Conservation (phyloP, 2,113 vertebrate genomes). For the Zingel zingel region DNA sequence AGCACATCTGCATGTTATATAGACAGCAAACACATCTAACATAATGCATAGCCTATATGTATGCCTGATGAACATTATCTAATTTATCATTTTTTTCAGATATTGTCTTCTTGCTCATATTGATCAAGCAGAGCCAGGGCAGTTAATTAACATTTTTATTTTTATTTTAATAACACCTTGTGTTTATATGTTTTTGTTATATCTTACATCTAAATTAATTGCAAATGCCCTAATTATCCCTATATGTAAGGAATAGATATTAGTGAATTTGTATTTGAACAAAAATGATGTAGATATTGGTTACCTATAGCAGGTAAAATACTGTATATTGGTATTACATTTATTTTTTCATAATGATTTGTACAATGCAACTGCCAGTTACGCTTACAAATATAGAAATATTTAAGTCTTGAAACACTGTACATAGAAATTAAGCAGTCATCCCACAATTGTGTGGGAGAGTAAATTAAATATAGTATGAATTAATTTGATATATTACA, state of each 20-base stretch:
- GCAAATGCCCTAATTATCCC: neutral
- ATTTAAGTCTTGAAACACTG: neutral
- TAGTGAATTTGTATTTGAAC: neutral
- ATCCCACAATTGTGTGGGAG: neutral
- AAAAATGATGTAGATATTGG: neutral
- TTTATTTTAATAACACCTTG: neutral
- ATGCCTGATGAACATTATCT: neutral
- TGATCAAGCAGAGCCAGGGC: neutral
- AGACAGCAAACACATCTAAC: neutral
- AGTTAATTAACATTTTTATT: neutral
- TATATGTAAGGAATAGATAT: neutral
- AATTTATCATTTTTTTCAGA: neutral
- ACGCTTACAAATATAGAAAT: neutral
- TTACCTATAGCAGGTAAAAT: neutral
- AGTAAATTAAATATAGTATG: neutral
- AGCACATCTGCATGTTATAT: slow-evolving; percentile 4
- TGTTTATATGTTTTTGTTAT: neutral
- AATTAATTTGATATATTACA: neutral
- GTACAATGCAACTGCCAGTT: neutral
- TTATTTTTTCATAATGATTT: neutral
- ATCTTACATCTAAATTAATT: neutral
- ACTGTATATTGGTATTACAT: neutral
- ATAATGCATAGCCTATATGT: too few relatives aligned
- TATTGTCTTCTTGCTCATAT: neutral
- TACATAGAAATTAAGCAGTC: neutral